phyloP scores from a whole-genome alignment of 1,140 invertebrate species.

The Ctenoplectra terminalis region DNA sequence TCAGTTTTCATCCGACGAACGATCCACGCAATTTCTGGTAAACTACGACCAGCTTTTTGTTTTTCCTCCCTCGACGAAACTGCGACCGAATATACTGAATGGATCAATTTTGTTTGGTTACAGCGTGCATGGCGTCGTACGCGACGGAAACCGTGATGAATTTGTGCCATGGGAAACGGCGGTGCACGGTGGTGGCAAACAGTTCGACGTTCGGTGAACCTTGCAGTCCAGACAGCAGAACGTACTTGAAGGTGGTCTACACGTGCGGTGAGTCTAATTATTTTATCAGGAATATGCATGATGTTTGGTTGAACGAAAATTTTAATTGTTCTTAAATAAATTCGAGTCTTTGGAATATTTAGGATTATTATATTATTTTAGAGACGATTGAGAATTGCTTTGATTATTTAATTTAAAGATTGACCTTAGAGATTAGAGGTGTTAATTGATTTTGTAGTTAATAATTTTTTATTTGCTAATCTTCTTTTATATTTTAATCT shows the following conservation, averaged over 20 bases:
- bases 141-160: conserved; percentile 95
- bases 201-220: conserved; percentile 93
- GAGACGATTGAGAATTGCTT: no score
- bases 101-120: conserved; percentile 67
- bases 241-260: conserved; percentile 96
- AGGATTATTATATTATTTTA: no score
- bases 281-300: not conserved
- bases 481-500: no score
- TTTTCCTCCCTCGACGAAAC: not conserved
- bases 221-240: conserved; percentile 91
- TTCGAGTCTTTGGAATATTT: no score
- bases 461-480: no score
- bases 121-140: conserved; percentile 93
- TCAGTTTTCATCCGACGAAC: conserved; percentile 2
- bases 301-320: no score
- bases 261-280: conserved; percentile 92
- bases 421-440: no score
- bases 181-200: conserved; percentile 92
- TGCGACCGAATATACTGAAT: not conserved
- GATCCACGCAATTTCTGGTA: not conserved
- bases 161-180: conserved; percentile 93
- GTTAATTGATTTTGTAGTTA: no score
- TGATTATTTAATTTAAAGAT: no score
- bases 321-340: no score
- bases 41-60: not conserved